Base-by-base conservation (phyloP, 2,797 vertebrate species). In the Furcifer pardalis region DNA sequence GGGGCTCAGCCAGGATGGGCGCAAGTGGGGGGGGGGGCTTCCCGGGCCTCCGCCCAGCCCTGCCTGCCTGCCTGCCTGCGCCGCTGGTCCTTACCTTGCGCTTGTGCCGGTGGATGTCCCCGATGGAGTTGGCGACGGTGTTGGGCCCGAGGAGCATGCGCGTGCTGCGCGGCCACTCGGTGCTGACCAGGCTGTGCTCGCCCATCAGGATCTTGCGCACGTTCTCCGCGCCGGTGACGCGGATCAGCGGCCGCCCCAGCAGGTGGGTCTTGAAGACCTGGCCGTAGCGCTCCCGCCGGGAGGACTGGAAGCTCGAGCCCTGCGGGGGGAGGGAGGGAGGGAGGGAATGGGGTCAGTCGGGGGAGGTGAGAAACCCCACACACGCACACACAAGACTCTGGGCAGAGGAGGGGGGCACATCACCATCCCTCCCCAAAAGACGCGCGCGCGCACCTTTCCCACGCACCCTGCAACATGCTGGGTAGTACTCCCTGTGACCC, bases 231-330 rank as follows among this genome's bases (percentile, higher is more conserved):
- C 98, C 98, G 0, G 98, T 99, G 91, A 99, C 98, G 4, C 98
- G 97, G 91, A 99, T 97, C 91, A 99, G 95, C 0, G 98, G 98
- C 10, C 98, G 96, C 12, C 98, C 98, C 87, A 99, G 95, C 85
- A 99, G 96, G 89, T 99, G 98, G 19, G 98, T 99, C 97, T 99
- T 99, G 93, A 99, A 99, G 63, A 99, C 98, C 73, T 98, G 98
- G 59, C 98, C 98, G 69, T 98, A 99, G 82, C 97, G 98, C 94
- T 98, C 98, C 86, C 98, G 93, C 88, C 98, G 93, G 0, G 98
- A 99, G 0, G 98, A 97, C 15, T 99, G 98, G 96, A 99, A 99
- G 71, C 96, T 95, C 0, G 98, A 98, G 32, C 98, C 98, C 98
- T 98, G 87, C 15, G 37, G 40, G 13, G 15, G 32, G 42, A 52